Conservation (phyloP, 2,888 invertebrate species). For the Melipona beecheii region DNA sequence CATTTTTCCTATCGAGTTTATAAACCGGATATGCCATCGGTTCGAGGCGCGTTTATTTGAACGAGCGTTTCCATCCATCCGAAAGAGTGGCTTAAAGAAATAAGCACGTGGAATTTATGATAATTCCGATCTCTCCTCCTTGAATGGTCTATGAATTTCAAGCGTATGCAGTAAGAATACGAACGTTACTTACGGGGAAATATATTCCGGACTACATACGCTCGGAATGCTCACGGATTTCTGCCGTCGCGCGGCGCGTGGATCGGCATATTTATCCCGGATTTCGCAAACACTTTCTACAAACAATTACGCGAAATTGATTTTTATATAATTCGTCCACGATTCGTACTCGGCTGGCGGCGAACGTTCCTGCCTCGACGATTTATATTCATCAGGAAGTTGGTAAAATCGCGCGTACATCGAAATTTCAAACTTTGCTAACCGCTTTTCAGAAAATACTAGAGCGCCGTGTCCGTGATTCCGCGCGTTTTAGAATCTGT, state of each 20-base stretch:
- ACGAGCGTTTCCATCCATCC: conserved; percentile 23
- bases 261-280: conserved; percentile 38
- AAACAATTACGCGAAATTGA: conserved; percentile 47
- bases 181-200: conserved; percentile 35
- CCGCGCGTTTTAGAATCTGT: background rate
- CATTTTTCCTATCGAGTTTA: background rate
- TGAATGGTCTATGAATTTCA: conserved; percentile 67
- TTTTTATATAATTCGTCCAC: conserved; percentile 10
- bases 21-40: background rate
- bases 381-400: background rate
- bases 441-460: background rate
- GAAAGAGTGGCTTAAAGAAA: conserved; percentile 41
- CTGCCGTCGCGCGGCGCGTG: conserved; percentile 12
- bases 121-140: conserved; percentile 59
- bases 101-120: conserved; percentile 52
- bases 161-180: conserved; percentile 51
- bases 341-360: background rate
- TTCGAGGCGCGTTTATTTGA: conserved; percentile 20
- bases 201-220: conserved; percentile 44
- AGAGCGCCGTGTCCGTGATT: background rate
- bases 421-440: background rate
- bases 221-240: conserved; percentile 18
- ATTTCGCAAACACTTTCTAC: conserved; percentile 11
- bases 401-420: background rate
- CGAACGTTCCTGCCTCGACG: background rate